Percentiles rank a stretch among this genome's conserved stretches.
Conservation (phyloP, 2,888 invertebrate species). For the Rhodophaea formosa region DNA sequence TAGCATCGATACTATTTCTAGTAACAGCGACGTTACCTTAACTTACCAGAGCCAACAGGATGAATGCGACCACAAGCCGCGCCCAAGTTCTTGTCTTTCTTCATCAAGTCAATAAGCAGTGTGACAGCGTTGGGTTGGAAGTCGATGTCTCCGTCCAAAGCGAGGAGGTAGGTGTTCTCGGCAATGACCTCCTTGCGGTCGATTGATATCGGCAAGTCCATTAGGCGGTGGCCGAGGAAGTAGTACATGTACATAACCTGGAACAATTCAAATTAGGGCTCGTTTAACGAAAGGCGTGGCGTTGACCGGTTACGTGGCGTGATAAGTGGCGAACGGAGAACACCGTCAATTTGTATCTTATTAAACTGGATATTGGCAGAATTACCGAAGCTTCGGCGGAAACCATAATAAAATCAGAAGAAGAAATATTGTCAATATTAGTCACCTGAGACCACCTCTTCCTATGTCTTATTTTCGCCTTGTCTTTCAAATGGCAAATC, state of each 20-base stretch:
- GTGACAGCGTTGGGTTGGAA: slow-evolving; percentile 91
- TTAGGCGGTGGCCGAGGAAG: slow-evolving; percentile 89
- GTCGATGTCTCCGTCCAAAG: slow-evolving; percentile 94
- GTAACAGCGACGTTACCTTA: not conserved
- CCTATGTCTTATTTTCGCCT: slow-evolving; percentile 91
- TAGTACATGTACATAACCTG: slow-evolving; percentile 97
- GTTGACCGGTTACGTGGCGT: too few species aligned
- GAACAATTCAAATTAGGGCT: slow-evolving; percentile 17
- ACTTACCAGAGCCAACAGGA: slow-evolving; percentile 86
- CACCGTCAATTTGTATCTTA: too few species aligned
- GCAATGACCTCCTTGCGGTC: slow-evolving; percentile 85
- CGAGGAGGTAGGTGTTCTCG: slow-evolving; percentile 91
- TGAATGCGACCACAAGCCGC: slow-evolving; percentile 95
- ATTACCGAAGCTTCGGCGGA: too few species aligned
- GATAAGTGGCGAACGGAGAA: too few species aligned
- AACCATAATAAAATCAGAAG: not conserved
- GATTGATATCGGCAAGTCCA: slow-evolving; percentile 83
- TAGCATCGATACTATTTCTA: too few species aligned
- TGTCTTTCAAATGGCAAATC: slow-evolving; percentile 94
- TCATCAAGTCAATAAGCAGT: slow-evolving; percentile 91
- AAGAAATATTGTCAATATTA: not conserved
- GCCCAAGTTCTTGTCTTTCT: slow-evolving; percentile 88
- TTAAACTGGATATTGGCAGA: too few species aligned
- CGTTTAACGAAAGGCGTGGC: too few species aligned
- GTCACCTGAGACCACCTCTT: slow-evolving; percentile 95